These are phyloP conservation scores for Graphium colonna DNA, from an alignment of 2,888 invertebrate genomes.

Conservation along the genomic window DNA sequence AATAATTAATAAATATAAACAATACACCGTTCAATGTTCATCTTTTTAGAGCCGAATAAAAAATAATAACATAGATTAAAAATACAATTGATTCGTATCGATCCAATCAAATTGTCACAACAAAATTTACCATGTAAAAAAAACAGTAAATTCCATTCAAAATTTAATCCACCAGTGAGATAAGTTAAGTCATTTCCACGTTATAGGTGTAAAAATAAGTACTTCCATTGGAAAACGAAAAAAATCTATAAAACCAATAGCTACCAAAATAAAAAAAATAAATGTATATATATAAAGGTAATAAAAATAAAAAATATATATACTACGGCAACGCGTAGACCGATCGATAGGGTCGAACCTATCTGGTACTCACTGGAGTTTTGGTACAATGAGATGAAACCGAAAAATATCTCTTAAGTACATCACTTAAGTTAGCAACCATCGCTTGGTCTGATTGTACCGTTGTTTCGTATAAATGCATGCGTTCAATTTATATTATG, in stretches of 20 bases:
- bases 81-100: conserved; percentile 7
- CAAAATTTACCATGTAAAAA: conserved; percentile 34
- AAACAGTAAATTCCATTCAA: conserved; percentile 30
- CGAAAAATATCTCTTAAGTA: conserved; percentile 35
- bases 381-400: conserved; percentile 29
- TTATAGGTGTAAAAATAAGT: conserved; percentile 11
- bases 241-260: conserved; percentile 27
- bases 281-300: conserved; percentile 31
- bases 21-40: background rate
- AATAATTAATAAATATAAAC: background rate
- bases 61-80: conserved; percentile 1
- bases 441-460: conserved; percentile 13
- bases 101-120: conserved; percentile 11
- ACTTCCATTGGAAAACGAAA: conserved; percentile 20
- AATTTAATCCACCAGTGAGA: background rate
- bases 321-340: conserved; percentile 29
- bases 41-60: background rate
- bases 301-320: conserved; percentile 26
- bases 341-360: conserved; percentile 27
- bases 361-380: conserved; percentile 37
- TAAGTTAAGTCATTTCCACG: background rate
- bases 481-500: conserved; percentile 23
- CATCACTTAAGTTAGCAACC: conserved; percentile 39
- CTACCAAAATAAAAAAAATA: conserved; percentile 32
- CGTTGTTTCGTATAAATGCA: conserved; percentile 23